These are phyloP conservation scores for Macrosoma leucophasiata DNA, from an alignment of 2,888 invertebrate genomes.

Conservation along the genomic window DNA sequence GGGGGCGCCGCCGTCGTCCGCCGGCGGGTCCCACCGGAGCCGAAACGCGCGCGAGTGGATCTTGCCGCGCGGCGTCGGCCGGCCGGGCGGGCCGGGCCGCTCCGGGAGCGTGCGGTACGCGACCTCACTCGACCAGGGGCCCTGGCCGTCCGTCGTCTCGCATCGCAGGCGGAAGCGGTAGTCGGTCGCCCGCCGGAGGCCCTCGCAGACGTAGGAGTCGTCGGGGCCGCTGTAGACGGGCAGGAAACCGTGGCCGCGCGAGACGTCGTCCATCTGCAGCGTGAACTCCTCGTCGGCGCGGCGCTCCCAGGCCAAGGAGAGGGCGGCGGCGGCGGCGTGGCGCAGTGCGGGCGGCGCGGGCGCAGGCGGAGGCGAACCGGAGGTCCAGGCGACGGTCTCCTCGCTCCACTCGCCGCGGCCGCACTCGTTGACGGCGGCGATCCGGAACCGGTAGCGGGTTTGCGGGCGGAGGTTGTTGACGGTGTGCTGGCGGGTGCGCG, in stretches of 20 bases:
- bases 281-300: conserved; percentile 87
- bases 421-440: conserved; percentile 88
- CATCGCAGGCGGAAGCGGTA: conserved; percentile 89
- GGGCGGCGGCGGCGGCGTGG: conserved; percentile 76
- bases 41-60: conserved; percentile 87
- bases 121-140: conserved; percentile 88
- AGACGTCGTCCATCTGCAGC: conserved; percentile 85
- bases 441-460: conserved; percentile 87
- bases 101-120: conserved; percentile 86
- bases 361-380: conserved; percentile 86
- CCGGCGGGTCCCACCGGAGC: conserved; percentile 88
- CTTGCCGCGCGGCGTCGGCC: conserved; percentile 87
- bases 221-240: conserved; percentile 88
- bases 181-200: conserved; percentile 83
- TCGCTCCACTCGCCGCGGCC: conserved; percentile 85
- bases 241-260: conserved; percentile 84
- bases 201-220: conserved; percentile 78
- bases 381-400: conserved; percentile 81
- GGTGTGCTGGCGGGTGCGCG: conserved; percentile 84
- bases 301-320: conserved; percentile 85
- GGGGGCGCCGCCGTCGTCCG: conserved; percentile 83
- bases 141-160: conserved; percentile 88
- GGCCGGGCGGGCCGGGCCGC: conserved; percentile 84
- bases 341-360: conserved; percentile 85
- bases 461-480: conserved; percentile 85